Base-by-base conservation (phyloP, 2,888 invertebrate genomes). In the Rhamphomyia laevipes region DNA sequence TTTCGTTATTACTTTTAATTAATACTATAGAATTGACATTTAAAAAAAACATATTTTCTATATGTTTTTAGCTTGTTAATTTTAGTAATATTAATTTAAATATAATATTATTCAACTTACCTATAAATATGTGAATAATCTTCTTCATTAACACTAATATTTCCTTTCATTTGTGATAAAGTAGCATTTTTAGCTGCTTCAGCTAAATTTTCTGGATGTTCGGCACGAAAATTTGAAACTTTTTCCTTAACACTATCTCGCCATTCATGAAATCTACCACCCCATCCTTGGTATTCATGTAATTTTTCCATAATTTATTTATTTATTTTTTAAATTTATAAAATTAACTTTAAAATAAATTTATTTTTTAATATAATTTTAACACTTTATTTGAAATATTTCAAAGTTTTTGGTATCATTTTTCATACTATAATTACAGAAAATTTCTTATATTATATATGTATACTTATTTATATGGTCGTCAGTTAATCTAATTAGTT, bases 241-340 rank as follows among this genome's bases (percentile, higher is more conserved):
- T 75, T 74, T 61, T 82, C 83, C 49, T 75, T 77, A 35, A 81
- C 71, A 49, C 73, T 73, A 55, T 86, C 85, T 43, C 83, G 74
- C 53, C 77, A 72, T 17, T 76, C 75, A 61, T 89, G 88, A 27
- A 84, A 63, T 21, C 84, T 75, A 9, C 88, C 88, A 2, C 80
- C 67, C 46, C 81, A 70, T 1, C 89, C 88, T 64, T 86, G 82
- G 64, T 89, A 89, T 58, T 86, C 84, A 60, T 85, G 78, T 47
- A 89, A 67, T 66, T 89, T 89, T 56, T 88, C 86, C 61, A 82
- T 81, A 81, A 57, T 66, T 41, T 33, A 27, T 18, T 6, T 11
- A 7, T 5, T 42, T 23, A 17, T 13, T 41, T 11, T 16, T 16
- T 16, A 38, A 38, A 17, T 40, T 42, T 38, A 6, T 4, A 15